phyloP scores from a whole-genome alignment of 2,797 vertebrate species.

The Rhinella marina region DNA sequence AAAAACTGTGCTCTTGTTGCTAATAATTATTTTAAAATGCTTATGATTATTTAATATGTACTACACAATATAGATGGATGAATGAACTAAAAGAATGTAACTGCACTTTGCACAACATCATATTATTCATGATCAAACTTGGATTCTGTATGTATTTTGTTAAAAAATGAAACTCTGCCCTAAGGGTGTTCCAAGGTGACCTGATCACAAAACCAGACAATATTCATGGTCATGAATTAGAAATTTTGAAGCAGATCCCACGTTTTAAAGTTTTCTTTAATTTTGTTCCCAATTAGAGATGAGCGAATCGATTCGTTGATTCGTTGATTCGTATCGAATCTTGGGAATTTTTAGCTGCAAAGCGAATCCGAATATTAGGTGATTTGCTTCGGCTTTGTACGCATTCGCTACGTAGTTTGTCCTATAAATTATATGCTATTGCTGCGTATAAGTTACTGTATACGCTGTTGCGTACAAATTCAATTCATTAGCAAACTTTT shows the following conservation, averaged over 20 bases:
- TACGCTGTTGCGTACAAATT: no score
- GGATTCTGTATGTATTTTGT: neutral
- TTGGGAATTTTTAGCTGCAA: no score
- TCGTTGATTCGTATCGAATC: no score
- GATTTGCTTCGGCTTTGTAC: no score
- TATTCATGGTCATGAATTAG: slow-evolving; percentile 16
- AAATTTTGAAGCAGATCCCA: slow-evolving; percentile 29
- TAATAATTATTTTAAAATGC: no score
- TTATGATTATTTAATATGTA: neutral
- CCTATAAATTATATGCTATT: no score
- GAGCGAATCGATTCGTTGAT: no score
- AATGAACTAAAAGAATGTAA: neutral
- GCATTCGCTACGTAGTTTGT: no score
- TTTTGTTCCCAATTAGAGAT: slow-evolving; percentile 24
- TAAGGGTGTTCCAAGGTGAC: slow-evolving; percentile 42
- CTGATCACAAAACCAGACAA: slow-evolving; percentile 29
- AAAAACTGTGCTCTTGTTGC: no score
- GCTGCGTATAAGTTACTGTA: no score
- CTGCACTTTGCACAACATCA: neutral
- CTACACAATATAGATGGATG: neutral
- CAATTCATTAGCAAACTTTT: no score
- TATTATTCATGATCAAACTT: neutral
- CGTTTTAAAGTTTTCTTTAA: slow-evolving; percentile 30
- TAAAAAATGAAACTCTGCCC: slow-evolving; percentile 22
- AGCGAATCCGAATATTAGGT: no score